Percentiles rank a stretch among this genome's conserved stretches.
These are phyloP conservation scores for Nestor notabilis DNA, from an alignment of 2,113 vertebrate genomes.

Conservation along the genomic window DNA sequence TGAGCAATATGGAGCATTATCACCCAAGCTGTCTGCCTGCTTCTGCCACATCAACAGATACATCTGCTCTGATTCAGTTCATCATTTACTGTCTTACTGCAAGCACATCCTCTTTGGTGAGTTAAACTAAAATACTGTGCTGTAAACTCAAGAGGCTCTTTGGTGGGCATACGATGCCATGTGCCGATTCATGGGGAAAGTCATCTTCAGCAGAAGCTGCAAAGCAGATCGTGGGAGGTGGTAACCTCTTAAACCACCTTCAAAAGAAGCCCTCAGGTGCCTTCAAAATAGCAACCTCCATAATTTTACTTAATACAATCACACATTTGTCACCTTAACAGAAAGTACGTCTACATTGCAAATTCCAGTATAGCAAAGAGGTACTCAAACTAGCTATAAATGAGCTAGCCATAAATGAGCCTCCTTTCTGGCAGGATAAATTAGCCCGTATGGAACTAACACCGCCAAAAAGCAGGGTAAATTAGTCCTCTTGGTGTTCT, in stretches of 20 bases:
- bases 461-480: slow-evolving; percentile 23
- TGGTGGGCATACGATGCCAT: accelerated
- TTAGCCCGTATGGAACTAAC: not conserved
- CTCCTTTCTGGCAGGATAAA: slow-evolving; percentile 13
- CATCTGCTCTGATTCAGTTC: not conserved
- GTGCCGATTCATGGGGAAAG: not conserved
- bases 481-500: not conserved
- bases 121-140: not conserved
- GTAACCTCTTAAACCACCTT: not conserved
- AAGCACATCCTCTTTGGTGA: not conserved
- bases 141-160: not conserved
- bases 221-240: not conserved
- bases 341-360: not conserved
- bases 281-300: not conserved
- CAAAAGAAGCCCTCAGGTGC: not conserved
- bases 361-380: not conserved
- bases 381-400: slow-evolving; percentile 17
- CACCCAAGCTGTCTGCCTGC: not conserved
- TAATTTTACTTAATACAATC: not conserved
- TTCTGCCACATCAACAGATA: not conserved
- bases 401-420: not conserved
- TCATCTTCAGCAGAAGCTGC: not conserved
- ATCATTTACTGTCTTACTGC: not conserved
- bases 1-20: not conserved
- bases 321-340: not conserved